These are phyloP conservation scores for Napeogenes sylphis DNA, from an alignment of 2,888 invertebrate species.

Conservation along the genomic window DNA sequence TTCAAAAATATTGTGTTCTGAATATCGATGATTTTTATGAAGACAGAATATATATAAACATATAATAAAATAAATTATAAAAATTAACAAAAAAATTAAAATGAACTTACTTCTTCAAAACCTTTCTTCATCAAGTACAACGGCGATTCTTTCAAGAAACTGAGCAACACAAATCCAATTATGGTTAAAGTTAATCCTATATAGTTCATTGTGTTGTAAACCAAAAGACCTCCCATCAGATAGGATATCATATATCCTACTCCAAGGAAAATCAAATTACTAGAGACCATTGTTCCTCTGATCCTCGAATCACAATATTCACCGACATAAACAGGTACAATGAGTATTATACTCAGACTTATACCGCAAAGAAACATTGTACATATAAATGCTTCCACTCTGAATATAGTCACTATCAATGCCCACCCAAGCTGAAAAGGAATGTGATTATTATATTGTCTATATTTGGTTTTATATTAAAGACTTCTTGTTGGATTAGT, in stretches of 20 bases:
- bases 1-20: not conserved
- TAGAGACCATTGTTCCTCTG: slow-evolving; percentile 54
- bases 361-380: slow-evolving; percentile 53
- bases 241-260: slow-evolving; percentile 56
- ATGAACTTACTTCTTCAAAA: slow-evolving; percentile 1
- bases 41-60: too few species aligned
- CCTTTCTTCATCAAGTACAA: slow-evolving; percentile 53
- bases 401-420: slow-evolving; percentile 39
- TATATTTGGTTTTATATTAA: not conserved
- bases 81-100: too few species aligned
- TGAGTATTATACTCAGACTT: slow-evolving; percentile 43
- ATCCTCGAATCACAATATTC: slow-evolving; percentile 60
- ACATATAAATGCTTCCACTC: slow-evolving; percentile 48
- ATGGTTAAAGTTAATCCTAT: slow-evolving; percentile 42
- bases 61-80: too few species aligned
- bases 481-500: not conserved
- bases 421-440: slow-evolving; percentile 49
- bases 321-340: slow-evolving; percentile 50
- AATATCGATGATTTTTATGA: too few species aligned
- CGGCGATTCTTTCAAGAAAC: slow-evolving; percentile 53
- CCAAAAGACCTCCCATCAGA: slow-evolving; percentile 49
- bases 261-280: slow-evolving; percentile 47
- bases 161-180: slow-evolving; percentile 37
- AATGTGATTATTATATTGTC: not conserved
- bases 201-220: slow-evolving; percentile 51